Conservation (phyloP, 2,113 vertebrate species). For the Neotragus moschatus region DNA sequence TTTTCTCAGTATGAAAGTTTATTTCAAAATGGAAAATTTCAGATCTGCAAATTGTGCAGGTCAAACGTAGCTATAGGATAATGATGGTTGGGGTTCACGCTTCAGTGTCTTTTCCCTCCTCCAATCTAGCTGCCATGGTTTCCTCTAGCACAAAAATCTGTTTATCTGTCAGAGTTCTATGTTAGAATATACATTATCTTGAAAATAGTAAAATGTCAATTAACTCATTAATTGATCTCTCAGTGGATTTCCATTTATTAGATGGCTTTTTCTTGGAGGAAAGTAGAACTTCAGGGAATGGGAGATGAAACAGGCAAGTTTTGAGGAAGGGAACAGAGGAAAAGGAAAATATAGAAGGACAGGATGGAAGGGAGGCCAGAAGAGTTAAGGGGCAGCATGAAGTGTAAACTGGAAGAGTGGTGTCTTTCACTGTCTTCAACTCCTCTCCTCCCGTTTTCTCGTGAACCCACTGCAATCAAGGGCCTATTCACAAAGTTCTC, state of each 20-base stretch:
- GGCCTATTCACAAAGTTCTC: not conserved
- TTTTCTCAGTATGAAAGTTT: not conserved
- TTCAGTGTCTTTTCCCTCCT: not conserved
- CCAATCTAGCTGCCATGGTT: not conserved
- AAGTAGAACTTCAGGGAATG: not conserved
- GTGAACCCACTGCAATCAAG: not conserved
- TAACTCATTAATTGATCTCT: not conserved
- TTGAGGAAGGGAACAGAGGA: not conserved
- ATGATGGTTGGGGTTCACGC: not conserved
- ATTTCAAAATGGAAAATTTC: not conserved
- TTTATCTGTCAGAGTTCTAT: not conserved
- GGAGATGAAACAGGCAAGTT: not conserved
- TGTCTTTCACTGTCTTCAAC: not conserved
- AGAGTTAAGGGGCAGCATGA: not conserved
- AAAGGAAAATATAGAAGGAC: not conserved
- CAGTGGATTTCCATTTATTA: not conserved
- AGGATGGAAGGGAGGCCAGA: not conserved
- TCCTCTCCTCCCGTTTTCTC: not conserved
- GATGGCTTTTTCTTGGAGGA: constrained; percentile 4
- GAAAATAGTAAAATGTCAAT: not conserved
- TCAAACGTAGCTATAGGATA: not conserved
- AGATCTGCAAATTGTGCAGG: not conserved
- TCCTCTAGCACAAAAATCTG: not conserved
- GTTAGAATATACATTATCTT: not conserved
- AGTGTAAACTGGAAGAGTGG: not conserved